Evolutionary conservation across 1,140 invertebrate genomes (phyloP).

Genomic region (Drosophila pectinifera): DNA sequence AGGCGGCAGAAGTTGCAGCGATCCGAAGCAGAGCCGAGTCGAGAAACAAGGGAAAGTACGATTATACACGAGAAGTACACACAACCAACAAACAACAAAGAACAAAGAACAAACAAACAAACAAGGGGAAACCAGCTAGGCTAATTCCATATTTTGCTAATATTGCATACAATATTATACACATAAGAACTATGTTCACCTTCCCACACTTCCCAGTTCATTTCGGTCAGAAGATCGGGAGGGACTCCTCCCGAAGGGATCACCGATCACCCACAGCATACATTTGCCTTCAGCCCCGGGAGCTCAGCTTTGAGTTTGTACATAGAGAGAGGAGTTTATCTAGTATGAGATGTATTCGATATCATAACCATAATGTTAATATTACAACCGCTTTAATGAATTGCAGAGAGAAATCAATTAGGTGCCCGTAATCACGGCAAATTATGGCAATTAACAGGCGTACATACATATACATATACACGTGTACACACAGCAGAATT

Average conservation of each 20-base stretch:
- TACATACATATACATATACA: slow-evolving; percentile 39
- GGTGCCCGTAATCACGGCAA: slow-evolving; percentile 36
- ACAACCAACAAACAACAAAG: slow-evolving; percentile 51
- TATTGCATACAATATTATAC: slow-evolving; percentile 33
- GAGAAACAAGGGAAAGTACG: slow-evolving; percentile 36
- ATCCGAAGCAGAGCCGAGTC: slow-evolving; percentile 63
- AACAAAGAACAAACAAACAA: slow-evolving; percentile 55
- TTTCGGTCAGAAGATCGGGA: too few species aligned
- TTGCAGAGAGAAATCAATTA: slow-evolving; percentile 50
- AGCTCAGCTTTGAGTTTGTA: slow-evolving; percentile 45
- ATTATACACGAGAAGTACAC: slow-evolving; percentile 39
- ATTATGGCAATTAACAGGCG: slow-evolving; percentile 55
- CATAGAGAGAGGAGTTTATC: slow-evolving; percentile 48
- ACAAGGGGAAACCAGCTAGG: slow-evolving; percentile 39
- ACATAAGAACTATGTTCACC: slow-evolving; percentile 14
- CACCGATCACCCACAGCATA: slow-evolving; percentile 8
- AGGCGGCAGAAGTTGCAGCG: slow-evolving; percentile 38
- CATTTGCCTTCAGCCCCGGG: slow-evolving; percentile 27
- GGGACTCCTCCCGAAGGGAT: neutral
- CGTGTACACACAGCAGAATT: slow-evolving; percentile 26
- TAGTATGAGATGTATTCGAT: slow-evolving; percentile 45
- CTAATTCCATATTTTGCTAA: slow-evolving; percentile 72
- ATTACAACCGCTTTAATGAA: slow-evolving; percentile 73
- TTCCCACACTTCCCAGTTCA: slow-evolving; percentile 6
- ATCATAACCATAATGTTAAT: slow-evolving; percentile 59